Percentiles rank a stretch among this genome's conserved stretches.
Conservation (phyloP, 2,888 invertebrate genomes). For the Orthosia incerta region DNA sequence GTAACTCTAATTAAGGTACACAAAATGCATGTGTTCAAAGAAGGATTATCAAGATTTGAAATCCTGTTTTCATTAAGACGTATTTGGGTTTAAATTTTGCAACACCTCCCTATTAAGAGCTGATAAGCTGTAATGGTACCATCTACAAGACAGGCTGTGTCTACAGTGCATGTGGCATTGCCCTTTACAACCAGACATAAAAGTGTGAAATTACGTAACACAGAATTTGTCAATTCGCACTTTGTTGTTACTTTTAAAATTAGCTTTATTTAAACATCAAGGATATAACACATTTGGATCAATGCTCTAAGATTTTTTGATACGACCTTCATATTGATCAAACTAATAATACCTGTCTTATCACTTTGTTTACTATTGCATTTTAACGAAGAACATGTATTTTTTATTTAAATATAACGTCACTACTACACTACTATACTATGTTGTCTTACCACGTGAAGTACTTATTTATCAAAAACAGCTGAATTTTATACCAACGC, state of each 20-base stretch:
- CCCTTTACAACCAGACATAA: neutral
- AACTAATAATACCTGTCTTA: no score
- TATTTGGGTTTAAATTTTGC: constrained; percentile 3
- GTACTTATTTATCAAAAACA: neutral
- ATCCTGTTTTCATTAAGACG: neutral
- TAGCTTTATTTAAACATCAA: neutral
- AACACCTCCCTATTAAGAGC: no score
- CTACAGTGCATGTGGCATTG: neutral
- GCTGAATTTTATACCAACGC: neutral
- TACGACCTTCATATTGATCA: neutral
- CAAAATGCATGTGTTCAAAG: neutral
- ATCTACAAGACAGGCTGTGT: neutral
- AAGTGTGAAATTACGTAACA: neutral
- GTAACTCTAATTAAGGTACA: neutral
- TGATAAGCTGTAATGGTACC: neutral
- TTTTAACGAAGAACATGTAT: no score
- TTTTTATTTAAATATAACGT: no score
- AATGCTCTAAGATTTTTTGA: neutral
- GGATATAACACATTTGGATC: neutral
- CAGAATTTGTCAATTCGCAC: neutral
- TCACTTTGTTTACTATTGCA: no score
- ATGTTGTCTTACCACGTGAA: neutral
- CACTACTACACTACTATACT: no score
- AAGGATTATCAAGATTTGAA: neutral
- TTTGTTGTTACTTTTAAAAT: neutral